phyloP scores from a whole-genome alignment of 1,140 invertebrate genomes.

The Paralvinella palmiformis region DNA sequence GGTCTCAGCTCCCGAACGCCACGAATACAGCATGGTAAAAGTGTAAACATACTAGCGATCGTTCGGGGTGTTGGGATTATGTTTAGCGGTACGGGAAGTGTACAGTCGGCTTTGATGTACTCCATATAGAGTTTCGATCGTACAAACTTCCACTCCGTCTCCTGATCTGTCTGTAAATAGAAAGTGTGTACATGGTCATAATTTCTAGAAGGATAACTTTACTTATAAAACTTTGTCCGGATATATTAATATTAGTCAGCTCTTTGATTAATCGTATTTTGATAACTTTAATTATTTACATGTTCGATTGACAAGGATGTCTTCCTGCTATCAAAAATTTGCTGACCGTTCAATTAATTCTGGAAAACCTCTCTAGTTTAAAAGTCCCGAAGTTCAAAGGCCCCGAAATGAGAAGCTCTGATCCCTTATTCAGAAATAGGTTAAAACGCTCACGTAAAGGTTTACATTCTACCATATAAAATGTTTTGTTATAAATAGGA shows the following conservation, averaged over 20 bases:
- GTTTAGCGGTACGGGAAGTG: constrained; percentile 81
- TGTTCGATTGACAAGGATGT: background rate
- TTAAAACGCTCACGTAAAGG: too few relatives aligned
- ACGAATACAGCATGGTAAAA: too few relatives aligned
- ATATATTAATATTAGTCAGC: background rate
- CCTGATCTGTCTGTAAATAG: constrained; percentile 67
- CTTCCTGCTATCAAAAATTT: too few relatives aligned
- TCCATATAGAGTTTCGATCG: constrained; percentile 86
- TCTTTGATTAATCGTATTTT: background rate
- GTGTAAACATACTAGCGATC: too few relatives aligned
- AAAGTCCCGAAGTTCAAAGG: too few relatives aligned
- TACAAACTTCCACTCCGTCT: constrained; percentile 89
- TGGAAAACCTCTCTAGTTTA: too few relatives aligned
- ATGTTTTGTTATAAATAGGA: too few relatives aligned
- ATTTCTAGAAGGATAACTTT: background rate
- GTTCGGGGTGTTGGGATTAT: constrained; percentile 84
- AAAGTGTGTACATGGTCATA: background rate
- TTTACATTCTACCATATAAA: too few relatives aligned
- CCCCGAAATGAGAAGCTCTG: too few relatives aligned
- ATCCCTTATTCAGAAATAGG: too few relatives aligned
- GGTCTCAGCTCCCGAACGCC: background rate
- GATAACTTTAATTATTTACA: background rate
- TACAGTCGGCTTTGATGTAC: constrained; percentile 80
- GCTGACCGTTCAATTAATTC: too few relatives aligned
- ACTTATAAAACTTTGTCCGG: background rate